Base-by-base conservation (phyloP, 2,113 vertebrate genomes). In the Athene cunicularia region DNA sequence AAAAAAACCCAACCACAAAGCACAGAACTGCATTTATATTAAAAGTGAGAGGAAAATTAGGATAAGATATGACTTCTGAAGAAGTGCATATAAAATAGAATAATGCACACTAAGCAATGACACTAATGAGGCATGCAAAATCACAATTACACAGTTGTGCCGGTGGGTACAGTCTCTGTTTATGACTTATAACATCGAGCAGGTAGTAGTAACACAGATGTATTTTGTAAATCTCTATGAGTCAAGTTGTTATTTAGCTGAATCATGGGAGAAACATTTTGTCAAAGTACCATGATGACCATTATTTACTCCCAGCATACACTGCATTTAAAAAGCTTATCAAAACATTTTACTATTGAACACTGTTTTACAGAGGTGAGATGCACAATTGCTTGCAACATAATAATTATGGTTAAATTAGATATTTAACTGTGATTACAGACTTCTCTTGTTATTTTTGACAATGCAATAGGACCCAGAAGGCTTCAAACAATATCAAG, bases 121-220 rank as follows among this genome's bases (percentile, higher is more conserved):
- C 73, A 79, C 49, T 89, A 93, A 97, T 72, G 47, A 94, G 80
- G 56, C 56, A 63, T 56, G 47, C 8, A 47, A 95, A 89, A 89
- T 71, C 59, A 79, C 86, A 93, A 84, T 77, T 88, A 74, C 8
- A 80, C 15, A 28, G 43, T 17, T 91, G 50, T 77, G 43, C 86
- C 59, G 63, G 43, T 52, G 80, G 23, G 10, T 74, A 84, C 12
- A 52, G 20, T 55, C 39, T 92, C 52, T 62, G 49, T 20, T 93
- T 92, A 68, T 68, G 56, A 92, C 39, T 73, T 87, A 73, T 3
- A 76, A 92, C 17, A 37, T 7, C 70, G 37, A 88, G 49, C 43
- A 88, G 47, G n/a, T 80, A 95, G 53, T 80, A 95, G 53, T 32
- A 88, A 75, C 53, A 64, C 8, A 73, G 50, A 76, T n/a, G 23